phyloP scores from a whole-genome alignment of 1,140 invertebrate genomes.

The Drosophila repletoides region DNA sequence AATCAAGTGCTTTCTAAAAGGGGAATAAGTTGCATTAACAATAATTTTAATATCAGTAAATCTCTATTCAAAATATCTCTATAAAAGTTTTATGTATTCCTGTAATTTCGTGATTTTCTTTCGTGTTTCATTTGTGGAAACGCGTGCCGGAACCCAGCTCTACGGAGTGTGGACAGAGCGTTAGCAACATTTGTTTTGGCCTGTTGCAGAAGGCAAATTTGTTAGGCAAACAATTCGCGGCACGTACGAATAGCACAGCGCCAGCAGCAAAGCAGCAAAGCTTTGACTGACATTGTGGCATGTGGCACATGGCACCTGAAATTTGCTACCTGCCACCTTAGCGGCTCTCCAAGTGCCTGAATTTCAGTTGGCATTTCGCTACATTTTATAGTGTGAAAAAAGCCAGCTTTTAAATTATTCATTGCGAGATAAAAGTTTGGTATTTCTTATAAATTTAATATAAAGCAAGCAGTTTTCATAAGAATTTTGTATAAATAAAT shows the following conservation, averaged over 20 bases:
- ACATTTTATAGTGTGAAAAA: background rate
- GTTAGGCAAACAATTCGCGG: conserved; percentile 67
- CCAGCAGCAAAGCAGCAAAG: conserved; percentile 12
- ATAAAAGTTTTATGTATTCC: too few species aligned
- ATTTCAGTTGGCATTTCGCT: background rate
- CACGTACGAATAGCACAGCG: conserved; percentile 41
- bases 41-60: too few species aligned
- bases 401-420: conserved; percentile 7
- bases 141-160: too few species aligned
- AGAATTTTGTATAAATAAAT: too few species aligned
- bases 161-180: too few species aligned
- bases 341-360: background rate
- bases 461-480: background rate
- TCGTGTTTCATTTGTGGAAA: too few species aligned
- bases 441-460: background rate
- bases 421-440: conserved; percentile 6
- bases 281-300: conserved; percentile 20
- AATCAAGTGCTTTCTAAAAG: too few species aligned
- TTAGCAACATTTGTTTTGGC: conserved; percentile 11
- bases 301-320: conserved; percentile 43
- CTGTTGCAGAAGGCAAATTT: conserved; percentile 57
- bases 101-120: too few species aligned
- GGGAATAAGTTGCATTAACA: too few species aligned
- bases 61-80: too few species aligned
- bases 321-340: conserved; percentile 13